Base-by-base conservation (phyloP, 2,888 invertebrate species). In the Eupithecia centaureata region DNA sequence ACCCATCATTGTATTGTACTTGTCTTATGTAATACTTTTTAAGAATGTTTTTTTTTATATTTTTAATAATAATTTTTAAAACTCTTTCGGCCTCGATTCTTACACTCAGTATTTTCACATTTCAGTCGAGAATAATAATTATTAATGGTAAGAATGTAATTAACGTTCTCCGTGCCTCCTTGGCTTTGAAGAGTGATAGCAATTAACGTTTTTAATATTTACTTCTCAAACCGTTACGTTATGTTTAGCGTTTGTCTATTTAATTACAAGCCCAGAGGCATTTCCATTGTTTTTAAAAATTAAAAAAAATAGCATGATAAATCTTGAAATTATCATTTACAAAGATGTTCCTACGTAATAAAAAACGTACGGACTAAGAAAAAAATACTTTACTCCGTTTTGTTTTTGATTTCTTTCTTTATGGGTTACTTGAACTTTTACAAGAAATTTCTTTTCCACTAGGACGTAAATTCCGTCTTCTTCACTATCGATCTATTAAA, bases 251-350 rank as follows among this genome's bases (percentile, higher is more conserved):
- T 70, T 73, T 67, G 66, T 69, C 52, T 68, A 68, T 71, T 67
- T 69, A 73, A 71, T 73, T 70, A 65, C 56, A 28, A 38, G 58
- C 25, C 38, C 47, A 52, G 59, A 57, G 57, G 67, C 33, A n/a
- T 28, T 54, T 57, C 60, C 65, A 73, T 77, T 76, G 68, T 72
- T 71, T 72, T 63, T 51, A 63, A n/a, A 75, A 78, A 73, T 52
- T 1, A 51, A 13, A 7, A 52, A 52, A 52, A 52, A 52, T 52
- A 15, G 15, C 27, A 5, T 18, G 13, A 27, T 52, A 27, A 52
- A 18, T 22, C 47, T 12, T 10, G 12, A 18, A 10, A 47, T 18
- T 22, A 22, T 47, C 1, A 47, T 42, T 18, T 42, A 42, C 7
- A 42, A 42, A 42, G 42, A 10, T 18, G 10, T 42, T 42, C 18